Base-by-base conservation (phyloP, 2,888 invertebrate genomes). In the Stenoptilia bipunctidactyla region DNA sequence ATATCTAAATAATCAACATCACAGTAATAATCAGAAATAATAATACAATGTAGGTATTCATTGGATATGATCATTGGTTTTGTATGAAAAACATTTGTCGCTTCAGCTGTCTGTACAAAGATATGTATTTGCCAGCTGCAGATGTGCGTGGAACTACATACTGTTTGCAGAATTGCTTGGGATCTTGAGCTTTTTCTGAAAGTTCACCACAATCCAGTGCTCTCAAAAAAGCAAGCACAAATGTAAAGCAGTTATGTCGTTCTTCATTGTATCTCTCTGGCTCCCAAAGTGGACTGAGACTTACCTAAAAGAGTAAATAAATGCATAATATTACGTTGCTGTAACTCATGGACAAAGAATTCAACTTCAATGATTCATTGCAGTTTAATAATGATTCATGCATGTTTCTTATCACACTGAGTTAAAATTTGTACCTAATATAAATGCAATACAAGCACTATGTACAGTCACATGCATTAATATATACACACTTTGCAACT, bases 81-180 rank as follows among this genome's bases (percentile, higher is more conserved):
- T 84, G 83, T 58, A 82, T 67, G 53, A 83, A 82, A 54, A 72
- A 79, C 49, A 58, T 79, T 52, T 80, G 80, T 54, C 80, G 63
- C 54, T 82, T 84, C 33, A 95, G 82, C 64, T 91, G 89, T 54
- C 94, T 87, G 66, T 92, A 93, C 27, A 95, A 77, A 1, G 90
- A 90, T 49, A 94, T 92, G 66, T 94, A 96, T 76, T 93, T 94
- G 37, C 93, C 90, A 36, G 93, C 94, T 14, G 92, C 89, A 15
- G 91, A 89, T 27, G 94, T 92, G 57, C 90, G 86, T 2, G 93
- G 93, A 42, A 94, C 88, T 49, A 96, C 92, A 70, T 91, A 92
- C 56, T 89, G 88, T 65, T 91, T 89, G 61, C 94, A 95, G 72
- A 95, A 92, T 15, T 84, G 75, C 43, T 90, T 92, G 49, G 90